Percentiles rank a stretch among this genome's conserved stretches.
These are phyloP conservation scores for Hesperia comma DNA, from an alignment of 2,888 invertebrate genomes.

Conservation along the genomic window DNA sequence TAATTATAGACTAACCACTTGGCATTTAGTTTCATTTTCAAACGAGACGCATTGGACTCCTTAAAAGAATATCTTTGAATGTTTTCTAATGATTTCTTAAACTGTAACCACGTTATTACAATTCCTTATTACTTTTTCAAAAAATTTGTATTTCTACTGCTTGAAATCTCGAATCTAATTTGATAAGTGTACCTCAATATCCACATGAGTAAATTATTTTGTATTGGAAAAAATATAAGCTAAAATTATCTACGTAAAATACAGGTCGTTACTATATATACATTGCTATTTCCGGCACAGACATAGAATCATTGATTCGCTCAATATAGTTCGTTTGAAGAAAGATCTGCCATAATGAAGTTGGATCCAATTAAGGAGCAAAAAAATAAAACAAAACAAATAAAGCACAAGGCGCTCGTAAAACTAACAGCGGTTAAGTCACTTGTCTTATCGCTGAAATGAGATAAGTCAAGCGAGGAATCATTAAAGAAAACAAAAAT, in stretches of 20 bases:
- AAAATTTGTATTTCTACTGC: no score
- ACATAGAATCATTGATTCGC: neutral
- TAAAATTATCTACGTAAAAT: neutral
- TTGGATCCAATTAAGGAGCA: conserved; percentile 14
- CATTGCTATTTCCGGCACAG: neutral
- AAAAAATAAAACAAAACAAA: conserved; percentile 22
- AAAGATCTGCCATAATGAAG: conserved; percentile 10
- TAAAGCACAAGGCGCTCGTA: conserved; percentile 16
- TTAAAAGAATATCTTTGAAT: no score
- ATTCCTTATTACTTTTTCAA: no score
- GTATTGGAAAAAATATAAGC: no score
- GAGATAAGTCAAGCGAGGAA: neutral
- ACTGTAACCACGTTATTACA: no score
- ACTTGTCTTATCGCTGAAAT: neutral
- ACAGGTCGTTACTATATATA: neutral
- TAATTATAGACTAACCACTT: neutral
- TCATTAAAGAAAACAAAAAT: no score
- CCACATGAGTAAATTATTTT: no score
- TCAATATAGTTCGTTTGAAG: conserved; percentile 18
- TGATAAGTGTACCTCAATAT: no score
- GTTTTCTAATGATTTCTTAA: no score
- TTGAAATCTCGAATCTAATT: no score
- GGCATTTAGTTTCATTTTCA: neutral
- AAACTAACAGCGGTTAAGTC: conserved; percentile 21
- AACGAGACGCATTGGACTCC: neutral